Evolutionary conservation across 2,888 invertebrate species (phyloP).

Genomic region (Parnassius apollo): DNA sequence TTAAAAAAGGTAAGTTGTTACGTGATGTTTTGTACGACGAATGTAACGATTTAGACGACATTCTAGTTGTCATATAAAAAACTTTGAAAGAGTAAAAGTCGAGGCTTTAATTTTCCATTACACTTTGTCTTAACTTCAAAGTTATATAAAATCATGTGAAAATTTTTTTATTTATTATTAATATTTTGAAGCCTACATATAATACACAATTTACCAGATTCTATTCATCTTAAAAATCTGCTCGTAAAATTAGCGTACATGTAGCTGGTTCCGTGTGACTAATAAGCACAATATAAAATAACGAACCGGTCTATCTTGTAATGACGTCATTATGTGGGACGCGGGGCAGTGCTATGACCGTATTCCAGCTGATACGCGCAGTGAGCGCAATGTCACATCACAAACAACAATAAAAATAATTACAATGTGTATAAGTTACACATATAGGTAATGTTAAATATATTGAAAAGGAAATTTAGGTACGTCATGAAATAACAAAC

Average conservation of each 20-base stretch:
- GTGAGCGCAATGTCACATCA: slow-evolving; percentile 16
- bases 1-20: too few relatives aligned
- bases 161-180: too few relatives aligned
- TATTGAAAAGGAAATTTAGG: not conserved
- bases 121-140: too few relatives aligned
- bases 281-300: slow-evolving; percentile 31
- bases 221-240: not conserved
- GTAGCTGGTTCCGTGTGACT: slow-evolving; percentile 27
- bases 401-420: not conserved
- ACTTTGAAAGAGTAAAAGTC: too few relatives aligned
- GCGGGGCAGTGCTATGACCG: slow-evolving; percentile 27
- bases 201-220: too few relatives aligned
- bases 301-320: slow-evolving; percentile 45
- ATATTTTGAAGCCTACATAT: too few relatives aligned
- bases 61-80: too few relatives aligned
- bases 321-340: slow-evolving; percentile 52
- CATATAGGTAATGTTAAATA: not conserved
- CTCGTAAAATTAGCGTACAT: slow-evolving; percentile 15
- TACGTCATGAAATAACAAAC: not conserved
- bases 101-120: too few relatives aligned
- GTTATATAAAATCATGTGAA: too few relatives aligned
- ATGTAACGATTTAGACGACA: too few relatives aligned
- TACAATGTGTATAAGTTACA: not conserved
- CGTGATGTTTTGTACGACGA: too few relatives aligned
- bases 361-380: slow-evolving; percentile 7